Evolutionary conservation across 2,797 vertebrate genomes (phyloP).

Genomic region (Molothrus aeneus): DNA sequence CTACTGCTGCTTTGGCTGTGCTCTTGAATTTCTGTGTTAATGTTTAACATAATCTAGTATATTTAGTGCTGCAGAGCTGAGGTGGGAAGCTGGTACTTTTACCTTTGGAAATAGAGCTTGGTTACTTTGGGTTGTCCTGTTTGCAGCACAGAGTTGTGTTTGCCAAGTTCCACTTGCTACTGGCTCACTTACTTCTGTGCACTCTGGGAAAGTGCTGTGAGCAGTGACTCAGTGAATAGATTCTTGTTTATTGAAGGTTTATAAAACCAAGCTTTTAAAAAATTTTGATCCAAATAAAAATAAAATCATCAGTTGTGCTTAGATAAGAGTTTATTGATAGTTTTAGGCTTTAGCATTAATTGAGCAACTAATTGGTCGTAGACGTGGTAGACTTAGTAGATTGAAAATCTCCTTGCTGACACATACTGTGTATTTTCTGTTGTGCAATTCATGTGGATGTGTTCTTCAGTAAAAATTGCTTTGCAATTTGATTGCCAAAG

Average conservation of each 20-base stretch:
- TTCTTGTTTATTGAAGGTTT: not conserved
- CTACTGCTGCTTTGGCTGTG: not conserved
- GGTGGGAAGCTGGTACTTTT: not conserved
- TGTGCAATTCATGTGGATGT: not conserved
- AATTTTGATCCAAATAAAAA: not conserved
- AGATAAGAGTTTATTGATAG: not conserved
- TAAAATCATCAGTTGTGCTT: not conserved
- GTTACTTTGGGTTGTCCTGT: not conserved
- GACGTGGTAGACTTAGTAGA: not conserved
- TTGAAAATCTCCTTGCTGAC: not conserved
- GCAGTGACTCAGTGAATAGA: not conserved
- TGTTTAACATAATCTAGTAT: not conserved
- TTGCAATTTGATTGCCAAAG: not conserved
- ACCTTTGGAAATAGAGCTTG: not conserved
- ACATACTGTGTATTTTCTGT: not conserved
- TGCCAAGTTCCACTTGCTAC: not conserved
- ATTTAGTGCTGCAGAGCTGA: not conserved
- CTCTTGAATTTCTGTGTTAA: not conserved
- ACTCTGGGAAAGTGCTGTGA: not conserved
- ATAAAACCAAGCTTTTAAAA: accelerated
- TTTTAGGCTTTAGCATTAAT: not conserved
- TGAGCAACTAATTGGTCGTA: not conserved
- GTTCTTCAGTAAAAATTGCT: not conserved
- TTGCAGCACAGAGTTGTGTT: not conserved
- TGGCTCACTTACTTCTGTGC: not conserved